Percentiles rank a stretch among this genome's conserved stretches.
Evolutionary conservation across 2,113 vertebrate genomes (phyloP).

Genomic region (Campylorhamphus procurvoides): DNA sequence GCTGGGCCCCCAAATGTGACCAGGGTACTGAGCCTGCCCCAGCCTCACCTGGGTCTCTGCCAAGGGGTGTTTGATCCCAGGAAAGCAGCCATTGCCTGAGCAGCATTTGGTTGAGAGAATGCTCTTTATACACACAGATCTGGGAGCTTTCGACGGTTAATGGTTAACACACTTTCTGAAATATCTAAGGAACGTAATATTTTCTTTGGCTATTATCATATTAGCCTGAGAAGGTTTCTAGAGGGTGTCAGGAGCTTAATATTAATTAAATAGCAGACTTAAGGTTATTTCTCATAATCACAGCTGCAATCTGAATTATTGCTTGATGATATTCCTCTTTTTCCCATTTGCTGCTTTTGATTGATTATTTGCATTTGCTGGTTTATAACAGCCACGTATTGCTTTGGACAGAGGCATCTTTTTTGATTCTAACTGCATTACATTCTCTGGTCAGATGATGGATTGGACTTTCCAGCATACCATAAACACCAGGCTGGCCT

Average conservation of each 20-base stretch:
- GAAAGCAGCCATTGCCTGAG: not conserved
- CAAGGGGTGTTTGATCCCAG: not conserved
- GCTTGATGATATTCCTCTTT: slow-evolving; percentile 15
- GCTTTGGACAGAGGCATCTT: not conserved
- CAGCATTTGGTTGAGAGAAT: not conserved
- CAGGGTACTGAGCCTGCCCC: not conserved
- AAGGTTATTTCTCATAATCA: slow-evolving; percentile 47
- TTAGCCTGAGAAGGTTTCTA: not conserved
- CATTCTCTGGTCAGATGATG: slow-evolving; percentile 54
- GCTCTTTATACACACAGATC: not conserved
- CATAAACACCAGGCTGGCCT: not conserved
- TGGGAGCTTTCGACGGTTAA: not conserved
- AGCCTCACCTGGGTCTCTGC: not conserved
- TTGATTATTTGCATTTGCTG: slow-evolving; percentile 68
- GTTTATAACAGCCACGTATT: not conserved
- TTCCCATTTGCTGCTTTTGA: not conserved
- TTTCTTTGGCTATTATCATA: not conserved
- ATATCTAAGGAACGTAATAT: not conserved
- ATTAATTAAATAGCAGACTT: slow-evolving; percentile 50
- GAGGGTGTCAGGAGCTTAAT: slow-evolving; percentile 32
- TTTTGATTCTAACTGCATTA: slow-evolving; percentile 39
- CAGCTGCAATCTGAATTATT: slow-evolving; percentile 56
- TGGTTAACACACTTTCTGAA: not conserved
- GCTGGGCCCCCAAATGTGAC: not conserved
- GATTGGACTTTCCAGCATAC: slow-evolving; percentile 51